Base-by-base conservation (phyloP, 2,888 invertebrate genomes). In the Diarsia brunnea region DNA sequence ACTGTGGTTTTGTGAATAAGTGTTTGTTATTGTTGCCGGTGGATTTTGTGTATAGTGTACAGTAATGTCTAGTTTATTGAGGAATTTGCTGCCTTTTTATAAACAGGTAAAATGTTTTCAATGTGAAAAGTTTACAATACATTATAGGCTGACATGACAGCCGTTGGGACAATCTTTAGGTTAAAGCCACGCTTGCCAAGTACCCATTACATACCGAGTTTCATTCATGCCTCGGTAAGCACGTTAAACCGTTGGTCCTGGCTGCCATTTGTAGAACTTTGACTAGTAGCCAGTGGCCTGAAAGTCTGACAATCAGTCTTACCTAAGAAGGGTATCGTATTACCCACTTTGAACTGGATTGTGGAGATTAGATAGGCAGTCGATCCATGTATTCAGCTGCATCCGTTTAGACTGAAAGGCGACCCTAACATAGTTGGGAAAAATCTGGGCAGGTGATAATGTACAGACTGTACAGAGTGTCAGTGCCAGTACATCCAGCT, bases 51-150 rank as follows among this genome's bases (percentile, higher is more conserved):
- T 16, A n/a, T 0, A 45, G 49, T 24, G 14, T 16, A 27, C 1
- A 45, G 27, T 47, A 16, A 79, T 79, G 73, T 79, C 51, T 10
- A 1, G 47, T 47, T 72, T 76, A 0, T n/a, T 61, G 38, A 53
- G 61, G 16, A 70, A n/a, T 61, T 12, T 60, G 14, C 16, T 79
- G 12, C 38, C 60, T 3, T 14, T 70, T 19, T 45, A 38, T 51
- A 60, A 72, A 38, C 38, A 79, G 60, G 75, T 38, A 7, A 38
- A 38, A 5, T 5, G 3, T 38, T 4, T 5, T 38, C 38, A 38
- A 38, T 38, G 7, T 64, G 43, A 31, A 21, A 27, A n/a, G 5
- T 38, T 38, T 38, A 38, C 7, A 38, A n/a, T 5, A 49, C 49
- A 5, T 47, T 49, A 49, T 1, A 49, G 19, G 5, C 49, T 49